These are phyloP conservation scores for Lepidocyrtinus sp. DNA, from an alignment of 2,888 invertebrate species.

Conservation along the genomic window DNA sequence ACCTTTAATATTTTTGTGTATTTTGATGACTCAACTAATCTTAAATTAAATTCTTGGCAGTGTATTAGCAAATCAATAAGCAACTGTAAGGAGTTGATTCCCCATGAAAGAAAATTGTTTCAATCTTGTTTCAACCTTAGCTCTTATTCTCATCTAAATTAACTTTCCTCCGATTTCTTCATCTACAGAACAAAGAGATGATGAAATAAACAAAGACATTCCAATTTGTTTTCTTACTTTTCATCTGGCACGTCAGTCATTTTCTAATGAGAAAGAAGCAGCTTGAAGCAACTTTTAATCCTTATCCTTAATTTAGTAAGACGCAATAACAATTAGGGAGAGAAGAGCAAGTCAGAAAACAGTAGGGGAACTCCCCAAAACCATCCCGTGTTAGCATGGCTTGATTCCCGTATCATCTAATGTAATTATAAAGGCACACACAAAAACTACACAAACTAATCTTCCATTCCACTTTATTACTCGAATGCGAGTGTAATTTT, in stretches of 20 bases:
- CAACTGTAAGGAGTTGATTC: too few species aligned
- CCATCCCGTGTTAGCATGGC: not conserved
- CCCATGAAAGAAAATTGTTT: too few species aligned
- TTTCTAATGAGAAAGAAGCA: slow-evolving; percentile 33
- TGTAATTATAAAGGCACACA: slow-evolving; percentile 42
- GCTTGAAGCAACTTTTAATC: slow-evolving; percentile 24
- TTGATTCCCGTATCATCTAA: slow-evolving; percentile 25
- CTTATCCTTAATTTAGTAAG: slow-evolving; percentile 28
- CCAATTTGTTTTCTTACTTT: slow-evolving; percentile 1
- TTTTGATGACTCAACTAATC: too few species aligned
- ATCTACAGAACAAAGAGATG: not conserved
- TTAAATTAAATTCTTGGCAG: too few species aligned
- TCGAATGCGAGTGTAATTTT: slow-evolving; percentile 10
- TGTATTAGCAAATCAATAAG: too few species aligned
- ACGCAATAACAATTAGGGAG: slow-evolving; percentile 42
- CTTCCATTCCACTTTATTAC: slow-evolving; percentile 23
- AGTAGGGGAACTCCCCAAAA: not conserved
- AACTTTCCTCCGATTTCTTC: not conserved
- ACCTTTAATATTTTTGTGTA: too few species aligned
- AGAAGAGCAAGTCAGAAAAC: slow-evolving; percentile 12
- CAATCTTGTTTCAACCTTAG: too few species aligned
- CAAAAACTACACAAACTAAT: slow-evolving; percentile 39
- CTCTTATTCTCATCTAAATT: too few species aligned
- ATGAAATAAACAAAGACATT: not conserved
- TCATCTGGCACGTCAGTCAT: not conserved